Percentiles rank a stretch among this genome's conserved stretches.
Conservation (phyloP, 2,113 vertebrate genomes). For the Carassius auratus region DNA sequence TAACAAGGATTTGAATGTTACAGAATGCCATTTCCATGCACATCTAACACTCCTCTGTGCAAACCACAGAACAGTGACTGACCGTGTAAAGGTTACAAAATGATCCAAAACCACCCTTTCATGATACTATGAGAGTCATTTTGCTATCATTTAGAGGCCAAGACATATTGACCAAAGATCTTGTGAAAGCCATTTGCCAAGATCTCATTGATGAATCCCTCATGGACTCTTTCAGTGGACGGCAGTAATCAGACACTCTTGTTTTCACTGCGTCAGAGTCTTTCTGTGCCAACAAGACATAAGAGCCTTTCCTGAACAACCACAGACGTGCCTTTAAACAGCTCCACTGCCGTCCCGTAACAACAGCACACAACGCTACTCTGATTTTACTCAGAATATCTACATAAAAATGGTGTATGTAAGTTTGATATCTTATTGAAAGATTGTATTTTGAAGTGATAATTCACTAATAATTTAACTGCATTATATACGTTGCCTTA, state of each 20-base stretch:
- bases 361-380: background rate
- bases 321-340: conserved; percentile 24
- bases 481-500: background rate
- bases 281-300: conserved; percentile 19
- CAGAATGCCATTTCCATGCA: background rate
- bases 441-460: background rate
- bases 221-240: background rate
- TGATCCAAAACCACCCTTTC: background rate
- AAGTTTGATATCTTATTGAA: background rate
- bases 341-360: conserved; percentile 2
- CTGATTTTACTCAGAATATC: background rate
- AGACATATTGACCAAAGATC: background rate
- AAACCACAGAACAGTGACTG: background rate
- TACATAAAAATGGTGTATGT: background rate
- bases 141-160: too few species aligned
- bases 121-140: too few species aligned
- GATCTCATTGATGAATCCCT: background rate
- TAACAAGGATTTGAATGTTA: conserved; percentile 37
- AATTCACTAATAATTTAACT: background rate
- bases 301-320: conserved; percentile 41
- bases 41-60: background rate
- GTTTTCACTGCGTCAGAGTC: background rate
- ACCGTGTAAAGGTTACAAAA: background rate
- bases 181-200: background rate
- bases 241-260: background rate